A percentile compares a stretch with the other conserved stretches of the same genome.
phyloP scores from a whole-genome alignment of 2,797 vertebrate genomes.

The Scarus forsteni region DNA sequence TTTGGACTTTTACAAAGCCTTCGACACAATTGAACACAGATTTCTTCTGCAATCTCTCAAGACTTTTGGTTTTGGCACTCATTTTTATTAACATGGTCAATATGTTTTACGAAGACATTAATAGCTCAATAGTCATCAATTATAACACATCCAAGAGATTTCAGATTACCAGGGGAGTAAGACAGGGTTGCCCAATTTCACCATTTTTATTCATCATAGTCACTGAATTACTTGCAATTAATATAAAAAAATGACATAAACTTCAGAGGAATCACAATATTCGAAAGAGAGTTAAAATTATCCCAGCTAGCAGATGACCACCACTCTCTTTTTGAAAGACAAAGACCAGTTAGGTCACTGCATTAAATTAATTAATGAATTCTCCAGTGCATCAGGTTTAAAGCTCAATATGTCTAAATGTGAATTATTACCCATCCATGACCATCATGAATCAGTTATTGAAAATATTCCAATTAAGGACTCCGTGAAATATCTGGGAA shows the following conservation, averaged over 20 bases:
- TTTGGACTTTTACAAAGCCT: too few species aligned
- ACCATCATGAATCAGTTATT: not conserved
- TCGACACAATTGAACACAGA: too few species aligned
- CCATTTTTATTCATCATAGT: not conserved
- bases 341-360: not conserved
- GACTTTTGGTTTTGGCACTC: too few species aligned
- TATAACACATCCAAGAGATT: not conserved
- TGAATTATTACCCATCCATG: not conserved
- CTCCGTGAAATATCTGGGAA: not conserved
- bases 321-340: not conserved
- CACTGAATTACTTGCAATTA: not conserved
- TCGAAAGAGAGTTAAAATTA: not conserved
- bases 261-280: not conserved
- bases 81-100: too few species aligned
- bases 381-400: not conserved
- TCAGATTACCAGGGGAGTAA: not conserved
- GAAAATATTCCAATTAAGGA: not conserved
- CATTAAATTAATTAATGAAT: not conserved
- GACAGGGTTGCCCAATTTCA: not conserved
- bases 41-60: too few species aligned
- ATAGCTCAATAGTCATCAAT: not conserved
- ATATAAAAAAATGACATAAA: not conserved
- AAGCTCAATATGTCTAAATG: not conserved
- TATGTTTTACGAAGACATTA: not conserved
- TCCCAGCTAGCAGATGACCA: not conserved